Evolutionary conservation across 2,797 vertebrate species (phyloP), one percentile per base, ranked within the genome.

Genomic region (Pseudochromis fuscus): DNA sequence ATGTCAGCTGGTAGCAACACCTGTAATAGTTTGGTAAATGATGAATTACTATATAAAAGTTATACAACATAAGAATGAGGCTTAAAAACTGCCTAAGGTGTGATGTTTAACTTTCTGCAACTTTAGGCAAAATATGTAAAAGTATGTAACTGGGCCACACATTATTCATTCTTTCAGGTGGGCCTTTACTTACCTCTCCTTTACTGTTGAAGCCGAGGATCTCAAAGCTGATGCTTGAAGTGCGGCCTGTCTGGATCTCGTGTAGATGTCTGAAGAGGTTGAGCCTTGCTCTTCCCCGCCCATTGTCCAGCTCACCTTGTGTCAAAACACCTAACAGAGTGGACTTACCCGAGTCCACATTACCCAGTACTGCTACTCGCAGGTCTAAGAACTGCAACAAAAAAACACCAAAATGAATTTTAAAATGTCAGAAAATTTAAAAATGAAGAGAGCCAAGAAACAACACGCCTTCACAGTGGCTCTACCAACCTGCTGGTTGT

Each of bases 181-280:
- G 5, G 21, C 25, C 1, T 45, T 84, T 24, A 35, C 81, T 93
- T 79, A 98, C 97, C 95, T 98, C 97, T 90, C 97, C 97, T 93
- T 97, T 98, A 92, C 97, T 98, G 87, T 97, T 98, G 90, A 99
- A 99, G 66, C 98, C 98, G 0, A 99, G 96, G 82, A 99, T 99
- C 90, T 99, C 98, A 87, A 99, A 98, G 92, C 98, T 99, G 93
- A 99, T 99, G 92, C 97, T 98, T 18, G 97, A 99, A 0, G 97
- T 99, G 24, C 97, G 94, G 52, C 98, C 98, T 5, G 96, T 97
- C 77, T 99, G 97, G 91, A 99, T 99, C 91, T 99, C 98, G 62
- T 99, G 98, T 42, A 99, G 94, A 77, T 99, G 98, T 44, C 98
- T 96, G 88, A 99, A 99, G 56, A 99, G 97, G 90, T 99, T 99